phyloP scores from a whole-genome alignment of 2,888 invertebrate species.

The Leptinotarsa tumamoca region DNA sequence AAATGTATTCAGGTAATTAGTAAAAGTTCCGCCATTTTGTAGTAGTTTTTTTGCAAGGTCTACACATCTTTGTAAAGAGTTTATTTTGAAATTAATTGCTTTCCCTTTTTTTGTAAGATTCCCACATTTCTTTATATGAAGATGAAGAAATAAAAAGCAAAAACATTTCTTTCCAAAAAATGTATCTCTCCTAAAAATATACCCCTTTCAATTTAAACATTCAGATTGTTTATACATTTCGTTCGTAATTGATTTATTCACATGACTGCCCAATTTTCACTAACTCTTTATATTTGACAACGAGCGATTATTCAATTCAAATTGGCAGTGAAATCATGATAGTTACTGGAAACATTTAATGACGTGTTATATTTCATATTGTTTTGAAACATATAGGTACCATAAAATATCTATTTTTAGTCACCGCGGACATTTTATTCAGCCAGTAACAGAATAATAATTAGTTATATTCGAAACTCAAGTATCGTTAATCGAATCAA shows the following conservation, averaged over 20 bases:
- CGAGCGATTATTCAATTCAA: background rate
- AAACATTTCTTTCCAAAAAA: too few species aligned
- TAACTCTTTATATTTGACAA: slow-evolving; percentile 11
- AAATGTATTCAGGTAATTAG: too few species aligned
- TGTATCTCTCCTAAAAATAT: background rate
- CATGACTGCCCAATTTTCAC: background rate
- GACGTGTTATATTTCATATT: slow-evolving; percentile 2
- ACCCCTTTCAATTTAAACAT: background rate
- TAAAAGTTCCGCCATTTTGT: too few species aligned
- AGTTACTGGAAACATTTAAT: background rate
- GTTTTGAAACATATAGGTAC: background rate
- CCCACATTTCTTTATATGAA: too few species aligned
- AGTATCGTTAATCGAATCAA: slow-evolving; percentile 4
- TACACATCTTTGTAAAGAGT: too few species aligned
- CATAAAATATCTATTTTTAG: slow-evolving; percentile 9
- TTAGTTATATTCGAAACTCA: background rate
- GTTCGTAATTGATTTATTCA: background rate
- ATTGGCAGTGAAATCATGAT: slow-evolving; percentile 1
- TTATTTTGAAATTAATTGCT: too few species aligned
- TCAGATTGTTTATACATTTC: background rate
- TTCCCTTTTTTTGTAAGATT: too few species aligned
- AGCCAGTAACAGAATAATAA: slow-evolving; percentile 7
- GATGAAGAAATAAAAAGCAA: too few species aligned
- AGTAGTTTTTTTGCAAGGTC: too few species aligned
- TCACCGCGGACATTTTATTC: slow-evolving; percentile 1